phyloP scores from a whole-genome alignment of 2,113 vertebrate species.

The Apus apus region DNA sequence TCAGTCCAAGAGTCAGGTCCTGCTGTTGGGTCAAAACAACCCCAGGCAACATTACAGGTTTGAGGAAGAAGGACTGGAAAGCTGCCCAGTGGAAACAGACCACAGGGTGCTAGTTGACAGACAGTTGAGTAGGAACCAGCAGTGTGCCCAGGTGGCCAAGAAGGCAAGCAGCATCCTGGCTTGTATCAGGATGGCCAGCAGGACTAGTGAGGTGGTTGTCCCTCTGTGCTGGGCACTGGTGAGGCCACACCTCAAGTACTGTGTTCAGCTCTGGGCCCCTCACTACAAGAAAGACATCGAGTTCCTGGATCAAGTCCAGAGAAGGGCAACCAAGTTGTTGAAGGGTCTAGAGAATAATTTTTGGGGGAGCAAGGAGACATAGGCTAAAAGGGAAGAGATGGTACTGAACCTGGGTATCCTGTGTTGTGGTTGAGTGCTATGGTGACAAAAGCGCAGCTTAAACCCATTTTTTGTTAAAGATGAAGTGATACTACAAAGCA shows the following conservation, averaged over 20 bases:
- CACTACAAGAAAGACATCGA: not conserved
- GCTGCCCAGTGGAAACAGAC: accelerated
- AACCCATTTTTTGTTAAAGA: not conserved
- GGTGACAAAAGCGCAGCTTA: not conserved
- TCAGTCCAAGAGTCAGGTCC: not conserved
- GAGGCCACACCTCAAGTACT: no score
- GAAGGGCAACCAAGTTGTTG: accelerated
- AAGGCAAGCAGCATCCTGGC: not conserved
- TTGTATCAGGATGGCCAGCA: no score
- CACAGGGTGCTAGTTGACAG: accelerated
- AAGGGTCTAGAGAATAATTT: not conserved
- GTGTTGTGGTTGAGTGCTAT: not conserved
- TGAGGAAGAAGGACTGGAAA: not conserved
- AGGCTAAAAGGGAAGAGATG: not conserved
- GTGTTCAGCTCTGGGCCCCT: not conserved
- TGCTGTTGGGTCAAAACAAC: not conserved
- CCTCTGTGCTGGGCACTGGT: not conserved
- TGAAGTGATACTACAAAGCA: not conserved
- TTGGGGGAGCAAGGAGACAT: accelerated
- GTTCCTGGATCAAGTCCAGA: not conserved
- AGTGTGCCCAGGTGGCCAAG: not conserved
- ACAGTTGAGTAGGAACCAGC: not conserved
- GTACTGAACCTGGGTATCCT: not conserved
- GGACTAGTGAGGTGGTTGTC: accelerated
- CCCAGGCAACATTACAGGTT: accelerated